phyloP scores from a whole-genome alignment of 64 coral and sea anemone species.

The Porites lutea region DNA sequence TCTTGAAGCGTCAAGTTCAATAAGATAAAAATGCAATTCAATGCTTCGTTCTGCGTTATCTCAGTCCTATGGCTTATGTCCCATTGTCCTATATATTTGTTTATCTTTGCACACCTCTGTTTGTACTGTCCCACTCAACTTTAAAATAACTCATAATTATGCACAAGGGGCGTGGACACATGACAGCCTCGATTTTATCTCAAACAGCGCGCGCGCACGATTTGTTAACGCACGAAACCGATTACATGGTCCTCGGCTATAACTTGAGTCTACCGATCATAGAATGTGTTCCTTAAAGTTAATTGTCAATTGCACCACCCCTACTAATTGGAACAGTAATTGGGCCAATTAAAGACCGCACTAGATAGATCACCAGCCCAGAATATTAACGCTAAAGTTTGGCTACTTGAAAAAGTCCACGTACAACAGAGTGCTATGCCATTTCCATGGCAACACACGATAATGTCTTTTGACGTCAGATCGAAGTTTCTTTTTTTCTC shows the following conservation, averaged over 20 bases:
- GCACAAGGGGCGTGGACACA: neutral
- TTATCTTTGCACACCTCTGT: slow-evolving; percentile 28
- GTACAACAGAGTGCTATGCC: neutral
- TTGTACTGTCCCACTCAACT: neutral
- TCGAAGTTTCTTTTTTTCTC: neutral
- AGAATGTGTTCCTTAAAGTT: neutral
- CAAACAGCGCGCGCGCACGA: neutral
- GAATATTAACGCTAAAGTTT: neutral
- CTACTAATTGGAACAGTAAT: neutral
- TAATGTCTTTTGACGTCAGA: neutral
- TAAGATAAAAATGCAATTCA: slow-evolving; percentile 20
- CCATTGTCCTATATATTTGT: slow-evolving; percentile 36
- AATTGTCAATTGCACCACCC: neutral
- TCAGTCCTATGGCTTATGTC: neutral
- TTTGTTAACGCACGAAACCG: neutral
- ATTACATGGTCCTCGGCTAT: neutral
- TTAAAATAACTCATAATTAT: slow-evolving; percentile 28
- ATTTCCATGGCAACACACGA: neutral
- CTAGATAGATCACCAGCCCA: neutral
- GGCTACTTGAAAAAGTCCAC: neutral
- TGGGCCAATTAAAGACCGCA: neutral
- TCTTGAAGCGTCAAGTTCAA: neutral
- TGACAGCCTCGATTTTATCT: slow-evolving; percentile 34
- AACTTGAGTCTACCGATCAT: neutral
- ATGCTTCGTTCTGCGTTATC: neutral